Base-by-base conservation (phyloP, 2,797 vertebrate species). In the Intellagama lesueurii region DNA sequence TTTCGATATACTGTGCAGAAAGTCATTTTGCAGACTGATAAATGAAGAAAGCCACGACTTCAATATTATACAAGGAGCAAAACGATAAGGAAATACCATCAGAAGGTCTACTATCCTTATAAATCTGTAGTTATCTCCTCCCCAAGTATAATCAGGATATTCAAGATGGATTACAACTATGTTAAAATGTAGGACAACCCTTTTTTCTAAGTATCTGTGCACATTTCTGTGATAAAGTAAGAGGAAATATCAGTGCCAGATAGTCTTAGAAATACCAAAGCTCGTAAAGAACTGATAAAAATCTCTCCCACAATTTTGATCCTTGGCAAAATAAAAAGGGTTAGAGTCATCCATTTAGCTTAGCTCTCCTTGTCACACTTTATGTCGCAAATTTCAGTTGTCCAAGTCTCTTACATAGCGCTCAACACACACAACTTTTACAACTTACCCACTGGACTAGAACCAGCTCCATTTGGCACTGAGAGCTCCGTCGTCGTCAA, bases 381-480 rank as follows among this genome's bases (percentile, higher is more conserved):
- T 32, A 73, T n/a, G 28, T 17, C 35, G 44, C 35, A 60, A 11
- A 32, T 44, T 82, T 17, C 24, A 24, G 19, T 35, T 17, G 56
- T 44, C 56, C 76, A 82, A 69, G 28, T 19, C 28, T 68, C 47
- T 79, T 85, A n/a, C 40, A 17, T 22, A 9, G 26, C 16, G n/a
- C 16, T 77, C 16, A 40, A 86, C 66, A 44, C 49, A 44, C 7
- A 70, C 79, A 75, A 78, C 24, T 66, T 66, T 64, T 82, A 81
- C 26, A 88, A 98, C 98, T 98, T 95, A 98, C 98, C 98, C 94
- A 97, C 98, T 95, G 98, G 98, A 97, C 98, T 98, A 94, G 96
- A 98, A 96, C 98, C 97, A 95, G 96, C 97, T 97, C 98, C 97
- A 96, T 98, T 98, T 98, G 98, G 98, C 98, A 98, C 97, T 93